phyloP scores from a whole-genome alignment of 2,113 vertebrate species.

The rat (Rattus norvegicus) region GRCr8 NC_086036.1:11930001-11930500 shows the following conservation, averaged over 20 bases:
- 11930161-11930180: neutral
- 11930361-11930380: neutral
- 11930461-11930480: neutral
- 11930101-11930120: neutral
- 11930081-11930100: neutral
- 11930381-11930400: neutral
- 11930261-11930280: neutral
- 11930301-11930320: neutral
- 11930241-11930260: conserved; percentile 35
- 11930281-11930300: neutral
- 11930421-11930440: neutral
- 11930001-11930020: neutral
- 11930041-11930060: neutral
- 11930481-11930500: neutral
- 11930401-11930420: conserved; percentile 36
- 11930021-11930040: neutral
- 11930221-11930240: neutral
- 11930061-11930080: neutral
- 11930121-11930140: neutral
- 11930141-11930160: neutral
- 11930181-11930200: neutral
- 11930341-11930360: conserved; percentile 25
- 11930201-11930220: neutral
- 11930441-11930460: neutral
- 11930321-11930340: neutral